These are phyloP conservation scores for Thamnophis sirtalis DNA, from an alignment of 2,113 vertebrate genomes.

Conservation along the genomic window DNA sequence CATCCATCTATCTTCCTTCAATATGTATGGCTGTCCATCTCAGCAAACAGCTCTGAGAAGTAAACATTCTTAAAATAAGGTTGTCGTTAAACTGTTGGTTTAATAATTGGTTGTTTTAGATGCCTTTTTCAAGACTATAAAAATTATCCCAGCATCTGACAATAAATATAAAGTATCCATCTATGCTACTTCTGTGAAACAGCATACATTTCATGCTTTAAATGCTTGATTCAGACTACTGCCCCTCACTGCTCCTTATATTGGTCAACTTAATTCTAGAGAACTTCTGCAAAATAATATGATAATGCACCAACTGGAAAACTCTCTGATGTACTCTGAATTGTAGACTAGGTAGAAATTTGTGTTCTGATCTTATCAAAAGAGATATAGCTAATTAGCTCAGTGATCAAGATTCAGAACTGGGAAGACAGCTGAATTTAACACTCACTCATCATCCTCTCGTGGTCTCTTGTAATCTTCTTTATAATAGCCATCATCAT, in stretches of 20 bases:
- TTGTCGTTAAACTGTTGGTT: background rate
- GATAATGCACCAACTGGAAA: background rate
- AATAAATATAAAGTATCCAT: background rate
- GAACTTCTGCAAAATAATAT: background rate
- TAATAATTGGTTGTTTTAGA: background rate
- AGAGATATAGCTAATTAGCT: background rate
- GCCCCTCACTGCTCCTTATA: background rate
- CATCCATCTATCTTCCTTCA: background rate
- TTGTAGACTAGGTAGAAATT: background rate
- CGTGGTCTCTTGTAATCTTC: slow-evolving; percentile 83
- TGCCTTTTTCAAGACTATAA: background rate
- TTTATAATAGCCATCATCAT: slow-evolving; percentile 84
- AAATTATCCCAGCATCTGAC: background rate
- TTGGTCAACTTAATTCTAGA: background rate
- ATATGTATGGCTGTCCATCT: background rate
- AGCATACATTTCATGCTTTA: background rate
- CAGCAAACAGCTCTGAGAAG: background rate
- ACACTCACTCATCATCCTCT: slow-evolving; percentile 86
- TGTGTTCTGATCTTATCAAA: background rate
- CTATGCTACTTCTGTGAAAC: background rate
- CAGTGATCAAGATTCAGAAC: background rate
- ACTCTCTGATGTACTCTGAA: background rate
- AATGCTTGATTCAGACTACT: background rate
- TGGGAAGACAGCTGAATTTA: slow-evolving; percentile 10
- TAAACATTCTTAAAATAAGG: background rate